Evolutionary conservation across 1,140 invertebrate species (phyloP).

Genomic region (Drosophila lacertosa): DNA sequence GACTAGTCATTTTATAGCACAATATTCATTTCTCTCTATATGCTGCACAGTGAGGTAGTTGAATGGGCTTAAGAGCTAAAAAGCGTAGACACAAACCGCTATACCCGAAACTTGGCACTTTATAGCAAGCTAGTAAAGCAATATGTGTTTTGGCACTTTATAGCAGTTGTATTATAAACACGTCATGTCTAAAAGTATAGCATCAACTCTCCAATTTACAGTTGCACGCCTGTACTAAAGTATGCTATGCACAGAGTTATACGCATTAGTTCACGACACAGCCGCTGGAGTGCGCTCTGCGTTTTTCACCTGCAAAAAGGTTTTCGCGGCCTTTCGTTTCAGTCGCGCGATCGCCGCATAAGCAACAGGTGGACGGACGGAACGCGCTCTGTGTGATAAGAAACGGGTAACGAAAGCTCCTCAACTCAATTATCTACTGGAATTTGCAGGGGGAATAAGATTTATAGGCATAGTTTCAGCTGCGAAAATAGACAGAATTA

Average conservation of each 20-base stretch:
- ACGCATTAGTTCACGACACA: background rate
- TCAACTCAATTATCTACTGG: conserved; percentile 20
- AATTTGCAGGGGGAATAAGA: background rate
- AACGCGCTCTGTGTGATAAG: conserved; percentile 24
- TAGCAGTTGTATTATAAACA: background rate
- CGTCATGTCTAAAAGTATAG: conserved; percentile 4
- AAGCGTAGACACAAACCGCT: background rate
- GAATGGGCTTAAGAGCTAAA: background rate
- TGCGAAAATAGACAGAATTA: background rate
- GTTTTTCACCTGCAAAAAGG: conserved; percentile 4
- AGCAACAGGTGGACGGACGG: conserved; percentile 55
- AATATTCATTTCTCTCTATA: no score
- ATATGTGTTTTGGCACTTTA: background rate
- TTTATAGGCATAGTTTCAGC: background rate
- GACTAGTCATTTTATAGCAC: conserved; percentile 21
- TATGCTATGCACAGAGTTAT: conserved; percentile 6
- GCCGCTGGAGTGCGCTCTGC: conserved; percentile 3
- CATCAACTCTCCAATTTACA: conserved; percentile 10
- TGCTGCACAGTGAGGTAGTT: no score
- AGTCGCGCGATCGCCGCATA: conserved; percentile 60
- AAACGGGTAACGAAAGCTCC: conserved; percentile 48
- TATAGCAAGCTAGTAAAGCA: background rate
- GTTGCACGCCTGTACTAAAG: background rate
- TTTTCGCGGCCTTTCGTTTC: conserved; percentile 28
- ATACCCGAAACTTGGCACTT: conserved; percentile 9